A percentile compares a stretch with the other conserved stretches of the same genome.
Conservation (phyloP, 2,113 vertebrate species). For the Chaetodon auriga region DNA sequence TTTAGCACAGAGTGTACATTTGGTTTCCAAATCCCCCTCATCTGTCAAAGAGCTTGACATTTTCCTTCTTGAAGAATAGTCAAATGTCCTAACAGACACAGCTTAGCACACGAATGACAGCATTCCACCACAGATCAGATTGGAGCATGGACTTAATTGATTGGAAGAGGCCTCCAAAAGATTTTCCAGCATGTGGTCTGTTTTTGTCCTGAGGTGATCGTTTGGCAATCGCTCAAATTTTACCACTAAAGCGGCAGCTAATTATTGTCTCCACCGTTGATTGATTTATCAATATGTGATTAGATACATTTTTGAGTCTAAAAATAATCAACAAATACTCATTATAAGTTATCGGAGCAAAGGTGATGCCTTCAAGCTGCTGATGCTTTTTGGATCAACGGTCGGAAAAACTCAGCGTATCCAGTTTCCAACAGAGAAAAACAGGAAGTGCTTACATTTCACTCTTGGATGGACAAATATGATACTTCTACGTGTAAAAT, state of each 20-base stretch:
- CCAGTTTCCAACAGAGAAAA: background rate
- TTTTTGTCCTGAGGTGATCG: background rate
- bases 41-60: constrained; percentile 26
- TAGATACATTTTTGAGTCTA: background rate
- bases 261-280: background rate
- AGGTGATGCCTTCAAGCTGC: background rate
- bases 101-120: background rate
- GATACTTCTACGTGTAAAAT: background rate
- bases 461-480: background rate
- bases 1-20: constrained; percentile 16
- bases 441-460: background rate
- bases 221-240: background rate
- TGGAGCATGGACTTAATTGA: background rate
- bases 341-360: background rate
- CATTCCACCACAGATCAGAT: background rate
- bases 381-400: background rate
- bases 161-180: background rate
- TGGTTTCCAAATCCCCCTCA: constrained; percentile 18
- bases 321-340: background rate
- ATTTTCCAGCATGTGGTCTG: background rate
- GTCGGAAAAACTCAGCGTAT: background rate
- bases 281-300: background rate
- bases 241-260: background rate
- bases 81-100: constrained; percentile 3
- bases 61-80: constrained; percentile 19